phyloP scores from a whole-genome alignment of 2,888 invertebrate species.

The Phyllotreta striolata region DNA sequence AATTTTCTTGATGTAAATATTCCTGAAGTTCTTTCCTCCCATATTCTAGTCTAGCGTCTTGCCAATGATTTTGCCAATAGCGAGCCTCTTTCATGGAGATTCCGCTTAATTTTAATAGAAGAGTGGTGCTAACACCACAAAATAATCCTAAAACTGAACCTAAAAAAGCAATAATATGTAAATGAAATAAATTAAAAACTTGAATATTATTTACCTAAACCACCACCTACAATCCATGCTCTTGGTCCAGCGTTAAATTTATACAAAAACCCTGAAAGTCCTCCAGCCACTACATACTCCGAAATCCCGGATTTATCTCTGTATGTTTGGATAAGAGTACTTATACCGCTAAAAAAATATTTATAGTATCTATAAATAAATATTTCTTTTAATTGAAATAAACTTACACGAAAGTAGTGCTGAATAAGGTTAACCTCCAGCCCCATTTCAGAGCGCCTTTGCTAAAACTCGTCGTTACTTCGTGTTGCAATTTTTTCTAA shows the following conservation, averaged over 20 bases:
- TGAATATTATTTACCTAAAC: slow-evolving; percentile 64
- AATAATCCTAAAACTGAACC: slow-evolving; percentile 69
- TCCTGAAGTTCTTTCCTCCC: slow-evolving; percentile 53
- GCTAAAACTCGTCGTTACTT: slow-evolving; percentile 72
- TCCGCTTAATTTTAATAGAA: slow-evolving; percentile 67
- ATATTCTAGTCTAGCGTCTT: slow-evolving; percentile 56
- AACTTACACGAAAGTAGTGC: slow-evolving; percentile 73
- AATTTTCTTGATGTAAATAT: slow-evolving; percentile 52
- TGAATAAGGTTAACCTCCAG: slow-evolving; percentile 73
- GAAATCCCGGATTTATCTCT: slow-evolving; percentile 71
- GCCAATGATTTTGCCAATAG: slow-evolving; percentile 67
- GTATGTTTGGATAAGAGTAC: slow-evolving; percentile 72
- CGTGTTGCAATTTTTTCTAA: slow-evolving; percentile 75
- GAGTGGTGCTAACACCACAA: slow-evolving; percentile 66
- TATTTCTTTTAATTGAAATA: neutral
- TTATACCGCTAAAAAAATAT: slow-evolving; percentile 65
- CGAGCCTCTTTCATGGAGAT: slow-evolving; percentile 71
- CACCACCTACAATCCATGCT: slow-evolving; percentile 73
- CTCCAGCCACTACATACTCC: slow-evolving; percentile 74
- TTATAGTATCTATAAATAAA: slow-evolving; percentile 18
- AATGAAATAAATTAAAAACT: neutral
- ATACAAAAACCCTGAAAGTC: slow-evolving; percentile 71
- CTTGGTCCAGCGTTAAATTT: slow-evolving; percentile 74
- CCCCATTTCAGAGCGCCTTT: slow-evolving; percentile 77
- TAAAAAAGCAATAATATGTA: slow-evolving; percentile 53